Base-by-base conservation (phyloP, 2,888 invertebrate genomes). In the Agrochola litura region DNA sequence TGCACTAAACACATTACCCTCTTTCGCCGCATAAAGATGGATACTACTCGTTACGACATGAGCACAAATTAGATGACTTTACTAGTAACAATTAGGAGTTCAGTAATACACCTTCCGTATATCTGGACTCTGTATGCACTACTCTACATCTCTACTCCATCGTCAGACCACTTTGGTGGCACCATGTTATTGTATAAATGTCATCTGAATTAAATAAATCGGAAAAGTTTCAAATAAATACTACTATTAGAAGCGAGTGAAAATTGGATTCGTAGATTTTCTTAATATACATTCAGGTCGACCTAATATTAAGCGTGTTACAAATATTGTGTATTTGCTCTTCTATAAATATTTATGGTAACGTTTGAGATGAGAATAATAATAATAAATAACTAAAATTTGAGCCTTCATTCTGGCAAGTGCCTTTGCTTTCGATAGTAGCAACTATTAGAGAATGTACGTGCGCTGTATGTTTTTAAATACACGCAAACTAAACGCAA, bases 341-440 rank as follows among this genome's bases (percentile, higher is more conserved):
- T 41, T 65, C 2, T 30, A 12, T 12, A 72, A n/a, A 5, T 8
- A 22, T 30, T 46, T 46, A 43, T 30, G 12, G 37, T 8, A 46
- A 6, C 0, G 0, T 66, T 69, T 49, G 70, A 14, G 9, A 49
- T 41, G 5, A 58, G 16, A 14, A 16, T 25, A 16, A 30, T 25
- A 49, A 14, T 30, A 30, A 30, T 30, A 30, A 30, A 30, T 14
- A 30, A 30, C 30, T 49, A n/a, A n/a, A n/a, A 49, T 22, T 46
- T 9, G 6, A 37, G 37, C 37, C 6, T 70, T 10, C 0, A 52
- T 10, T 16, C 41, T 58, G 19, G 19, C n/a, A 60, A 67, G 61
- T 49, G 81, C 81, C 74, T 79, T 63, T 56, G 6, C n/a, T 49
- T 80, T 61, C 2, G n/a, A 9, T n/a, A 30, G 16, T 67, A 52